Percentiles rank a stretch among this genome's conserved stretches.
These are phyloP conservation scores for Hyles vespertilio DNA, from an alignment of 1,140 invertebrate species.

Conservation along the genomic window DNA sequence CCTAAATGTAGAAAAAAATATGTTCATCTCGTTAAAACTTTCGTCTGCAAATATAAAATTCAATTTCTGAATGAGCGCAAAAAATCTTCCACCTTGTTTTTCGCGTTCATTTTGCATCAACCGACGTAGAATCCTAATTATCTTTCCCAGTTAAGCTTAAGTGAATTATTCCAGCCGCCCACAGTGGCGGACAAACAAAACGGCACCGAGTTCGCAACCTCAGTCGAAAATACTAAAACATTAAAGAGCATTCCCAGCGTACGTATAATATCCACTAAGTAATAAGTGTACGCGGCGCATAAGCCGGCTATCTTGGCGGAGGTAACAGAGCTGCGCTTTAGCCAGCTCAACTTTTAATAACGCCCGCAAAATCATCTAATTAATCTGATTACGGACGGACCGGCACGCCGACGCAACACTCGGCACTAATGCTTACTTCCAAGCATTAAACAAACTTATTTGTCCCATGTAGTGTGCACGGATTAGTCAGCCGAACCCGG, in stretches of 20 bases:
- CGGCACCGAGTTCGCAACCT: constrained; percentile 68
- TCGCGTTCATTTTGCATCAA: constrained; percentile 74
- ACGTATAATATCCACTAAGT: constrained; percentile 70
- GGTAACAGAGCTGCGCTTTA: constrained; percentile 59
- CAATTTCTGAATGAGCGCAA: constrained; percentile 73
- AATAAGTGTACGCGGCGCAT: constrained; percentile 52
- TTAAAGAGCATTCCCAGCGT: constrained; percentile 67
- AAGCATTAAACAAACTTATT: constrained; percentile 64
- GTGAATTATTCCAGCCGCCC: constrained; percentile 73
- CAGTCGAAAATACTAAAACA: constrained; percentile 74
- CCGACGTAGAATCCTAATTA: constrained; percentile 75
- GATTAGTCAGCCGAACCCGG: constrained; percentile 42
- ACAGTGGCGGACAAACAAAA: constrained; percentile 72
- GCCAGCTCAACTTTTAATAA: constrained; percentile 74
- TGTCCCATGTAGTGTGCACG: constrained; percentile 50
- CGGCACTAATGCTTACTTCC: constrained; percentile 61
- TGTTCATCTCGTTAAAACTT: constrained; percentile 71
- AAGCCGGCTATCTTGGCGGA: constrained; percentile 66
- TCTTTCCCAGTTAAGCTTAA: constrained; percentile 75
- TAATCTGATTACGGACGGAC: constrained; percentile 69
- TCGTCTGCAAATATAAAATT: constrained; percentile 74
- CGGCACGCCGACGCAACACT: constrained; percentile 52
- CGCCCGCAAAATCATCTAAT: constrained; percentile 71
- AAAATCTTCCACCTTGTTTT: constrained; percentile 71
- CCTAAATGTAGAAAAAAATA: constrained; percentile 52